Base-by-base conservation (phyloP, 2,888 invertebrate genomes). In the Eilema depressum region DNA sequence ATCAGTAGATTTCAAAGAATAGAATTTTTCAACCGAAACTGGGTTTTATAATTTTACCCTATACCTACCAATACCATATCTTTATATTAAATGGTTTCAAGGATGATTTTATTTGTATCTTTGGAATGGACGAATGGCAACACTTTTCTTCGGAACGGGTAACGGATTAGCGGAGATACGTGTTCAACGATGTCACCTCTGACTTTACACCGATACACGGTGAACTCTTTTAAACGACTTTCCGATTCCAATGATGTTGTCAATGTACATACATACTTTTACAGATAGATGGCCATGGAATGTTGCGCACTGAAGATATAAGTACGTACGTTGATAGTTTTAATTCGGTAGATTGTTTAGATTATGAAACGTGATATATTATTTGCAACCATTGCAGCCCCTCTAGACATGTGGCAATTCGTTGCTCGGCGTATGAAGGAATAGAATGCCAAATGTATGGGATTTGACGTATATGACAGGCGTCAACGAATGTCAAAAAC, bases 111-210 rank as follows among this genome's bases (percentile, higher is more conserved):
- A 53, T 57, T 66, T 69, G 53, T 25, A 25, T 11, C 5, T 53
- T 26, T 20, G 10, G 23, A 53, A 37, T n/a, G 4, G 23, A 47
- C 60, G 70, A 0, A 20, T 80, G 79, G 78, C 79, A 77, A 83
- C 83, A 80, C 79, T 77, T 79, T 66, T 66, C 85, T 81, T 76
- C 74, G 81, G 77, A 84, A 78, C 85, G 83, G 83, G 83, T 86
- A 83, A 86, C 86, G 89, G 89, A 92, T 93, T 92, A 92, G 87
- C 79, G 85, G 83, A 88, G 80, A 88, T 87, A 89, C 89, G 86
- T 88, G 88, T 92, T 88, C 88, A 82, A 84, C 85, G 84, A 82
- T 86, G 88, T 91, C 89, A 89, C 87, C 85, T 87, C 83, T 81
- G 86, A 88, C 88, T 89, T 89, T 86, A 81, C 82, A 87, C 82